A percentile compares a stretch with the other conserved stretches of the same genome.
Conservation (phyloP, 2,797 vertebrate genomes). For the Carapus acus region DNA sequence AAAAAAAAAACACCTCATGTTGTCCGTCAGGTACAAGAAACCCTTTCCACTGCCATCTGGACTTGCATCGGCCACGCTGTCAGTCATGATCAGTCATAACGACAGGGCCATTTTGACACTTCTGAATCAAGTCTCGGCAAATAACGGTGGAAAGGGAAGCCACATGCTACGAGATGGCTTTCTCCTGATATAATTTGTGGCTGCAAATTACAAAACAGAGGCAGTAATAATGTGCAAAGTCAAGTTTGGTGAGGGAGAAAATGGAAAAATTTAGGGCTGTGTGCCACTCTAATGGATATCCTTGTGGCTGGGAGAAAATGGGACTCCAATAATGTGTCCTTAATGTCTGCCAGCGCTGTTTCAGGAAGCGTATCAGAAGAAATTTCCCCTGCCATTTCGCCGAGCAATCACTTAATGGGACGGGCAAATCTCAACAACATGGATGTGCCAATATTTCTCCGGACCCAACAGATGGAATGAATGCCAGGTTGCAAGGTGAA, state of each 20-base stretch:
- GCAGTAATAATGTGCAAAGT: conserved; percentile 79
- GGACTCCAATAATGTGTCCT: conserved; percentile 71
- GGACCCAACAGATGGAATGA: conserved; percentile 79
- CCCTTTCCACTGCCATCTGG: conserved; percentile 63
- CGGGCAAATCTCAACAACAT: conserved; percentile 85
- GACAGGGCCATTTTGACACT: conserved; percentile 78
- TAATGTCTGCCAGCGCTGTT: conserved; percentile 80
- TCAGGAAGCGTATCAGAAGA: conserved; percentile 83
- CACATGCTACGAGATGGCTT: conserved; percentile 75
- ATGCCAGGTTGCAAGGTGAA: conserved; percentile 73
- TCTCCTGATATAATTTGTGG: conserved; percentile 78
- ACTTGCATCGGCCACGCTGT: conserved; percentile 72
- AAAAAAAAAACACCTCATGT: too few species aligned
- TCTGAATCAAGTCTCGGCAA: conserved; percentile 77
- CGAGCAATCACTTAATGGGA: conserved; percentile 97
- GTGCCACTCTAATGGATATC: conserved; percentile 83
- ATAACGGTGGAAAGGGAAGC: conserved; percentile 69
- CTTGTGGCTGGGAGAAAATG: conserved; percentile 74
- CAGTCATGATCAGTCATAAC: conserved; percentile 76
- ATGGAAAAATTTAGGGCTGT: conserved; percentile 81
- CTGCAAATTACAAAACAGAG: conserved; percentile 79
- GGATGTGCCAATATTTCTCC: conserved; percentile 86
- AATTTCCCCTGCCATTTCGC: conserved; percentile 81
- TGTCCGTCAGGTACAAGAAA: conserved; percentile 27
- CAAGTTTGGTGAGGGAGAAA: conserved; percentile 83